Base-by-base conservation (phyloP, 1,140 invertebrate genomes). In the Reticulitermes speratus region DNA sequence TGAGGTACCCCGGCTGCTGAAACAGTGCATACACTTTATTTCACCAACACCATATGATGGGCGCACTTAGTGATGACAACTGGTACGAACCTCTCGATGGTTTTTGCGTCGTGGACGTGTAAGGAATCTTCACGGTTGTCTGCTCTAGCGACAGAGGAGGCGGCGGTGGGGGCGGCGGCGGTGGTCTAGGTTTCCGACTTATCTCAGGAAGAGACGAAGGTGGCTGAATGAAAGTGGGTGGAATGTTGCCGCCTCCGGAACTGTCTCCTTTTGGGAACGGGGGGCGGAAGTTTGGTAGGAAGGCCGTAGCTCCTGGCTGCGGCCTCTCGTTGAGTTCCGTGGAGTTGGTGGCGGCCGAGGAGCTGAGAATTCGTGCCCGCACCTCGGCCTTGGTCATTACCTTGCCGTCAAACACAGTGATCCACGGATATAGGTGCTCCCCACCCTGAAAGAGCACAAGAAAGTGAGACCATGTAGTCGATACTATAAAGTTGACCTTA, bases 301-400 rank as follows among this genome's bases (percentile, higher is more conserved):
- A 44, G 82, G 5, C 84, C 44, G n/a, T 84, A n/a, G 38, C 83
- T 83, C 32, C 84, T 32, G 84, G 84, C 30, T 84, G 84, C 12
- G 44, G 82, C 32, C 44, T 25, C 14, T 44, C 38, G 7, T 23
- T 38, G 11, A n/a, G 32, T 55, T 48, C 84, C 6, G 30, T 85
- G 32, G 21, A 52, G 59, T 21, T 59, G 48, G 38, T 84, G 48
- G 23, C 82, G 19, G 84, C 84, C n/a, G 89, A 88, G 12, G 90
- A 89, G 55, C 91, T 91, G 16, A 92, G 87, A 44, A 96, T 94
- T 86, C 94, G 93, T 14, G 94, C 94, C 89, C 91, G 94, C 19
- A 96, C 95, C 90, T 95, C 95, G n/a, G 92, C 94, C 90, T 96
- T 96, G 8, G 94, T 92, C 32, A 92, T 93, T 14, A 95, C 90